Percentiles rank a stretch among this genome's conserved stretches.
Conservation (phyloP, 2,797 vertebrate genomes). For the Balearica regulorum region DNA sequence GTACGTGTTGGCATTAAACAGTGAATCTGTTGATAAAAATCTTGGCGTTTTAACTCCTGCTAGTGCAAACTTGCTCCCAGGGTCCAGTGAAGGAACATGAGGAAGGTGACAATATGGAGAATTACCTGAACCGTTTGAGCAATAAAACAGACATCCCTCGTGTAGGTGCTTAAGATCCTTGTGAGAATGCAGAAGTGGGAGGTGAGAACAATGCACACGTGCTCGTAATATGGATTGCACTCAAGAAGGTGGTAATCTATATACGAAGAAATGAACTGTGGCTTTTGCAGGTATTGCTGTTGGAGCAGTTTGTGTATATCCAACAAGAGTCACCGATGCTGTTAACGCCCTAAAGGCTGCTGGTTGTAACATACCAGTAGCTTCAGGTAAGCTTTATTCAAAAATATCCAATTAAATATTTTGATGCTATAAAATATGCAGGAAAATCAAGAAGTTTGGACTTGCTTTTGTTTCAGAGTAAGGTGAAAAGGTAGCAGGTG, state of each 20-base stretch:
- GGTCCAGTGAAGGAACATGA: background rate
- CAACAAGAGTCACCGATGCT: constrained; percentile 86
- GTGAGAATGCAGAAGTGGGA: background rate
- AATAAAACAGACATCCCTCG: too few relatives aligned
- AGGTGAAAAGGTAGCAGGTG: background rate
- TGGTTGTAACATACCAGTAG: constrained; percentile 85
- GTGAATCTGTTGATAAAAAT: background rate
- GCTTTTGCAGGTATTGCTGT: constrained; percentile 81
- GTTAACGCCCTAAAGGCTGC: constrained; percentile 82
- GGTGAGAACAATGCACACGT: rapidly evolving
- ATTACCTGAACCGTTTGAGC: background rate
- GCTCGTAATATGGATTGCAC: background rate
- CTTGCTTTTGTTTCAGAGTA: background rate
- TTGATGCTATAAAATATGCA: background rate
- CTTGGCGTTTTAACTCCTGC: background rate
- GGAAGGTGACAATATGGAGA: background rate
- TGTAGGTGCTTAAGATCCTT: background rate
- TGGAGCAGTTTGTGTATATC: constrained; percentile 91
- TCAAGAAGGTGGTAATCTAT: background rate
- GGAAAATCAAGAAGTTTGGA: background rate
- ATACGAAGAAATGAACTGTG: background rate
- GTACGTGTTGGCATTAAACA: background rate
- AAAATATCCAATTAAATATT: background rate
- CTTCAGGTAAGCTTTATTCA: constrained; percentile 80
- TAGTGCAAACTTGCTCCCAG: background rate